These are phyloP conservation scores for Microplitis mediator DNA, from an alignment of 1,140 invertebrate genomes.

Conservation along the genomic window DNA sequence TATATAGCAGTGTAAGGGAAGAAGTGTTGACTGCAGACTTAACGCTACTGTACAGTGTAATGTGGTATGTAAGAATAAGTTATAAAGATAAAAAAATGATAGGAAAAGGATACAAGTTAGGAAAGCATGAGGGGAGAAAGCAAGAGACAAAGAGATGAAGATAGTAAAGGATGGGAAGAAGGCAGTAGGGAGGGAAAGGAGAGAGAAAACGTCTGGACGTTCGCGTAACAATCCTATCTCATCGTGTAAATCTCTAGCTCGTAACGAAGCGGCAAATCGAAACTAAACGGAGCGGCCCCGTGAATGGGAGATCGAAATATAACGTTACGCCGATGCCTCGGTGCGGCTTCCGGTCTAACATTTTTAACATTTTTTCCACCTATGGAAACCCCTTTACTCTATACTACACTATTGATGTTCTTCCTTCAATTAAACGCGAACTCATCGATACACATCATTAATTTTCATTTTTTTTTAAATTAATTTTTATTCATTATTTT, in stretches of 20 bases:
- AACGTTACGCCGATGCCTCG: constrained; percentile 32
- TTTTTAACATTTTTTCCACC: constrained; percentile 11
- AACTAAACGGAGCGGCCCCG: constrained; percentile 33
- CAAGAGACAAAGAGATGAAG: constrained; percentile 15
- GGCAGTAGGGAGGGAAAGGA: neutral
- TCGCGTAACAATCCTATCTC: constrained; percentile 35
- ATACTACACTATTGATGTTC: neutral
- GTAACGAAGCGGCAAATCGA: constrained; percentile 37
- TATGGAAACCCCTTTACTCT: neutral
- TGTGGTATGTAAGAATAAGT: neutral
- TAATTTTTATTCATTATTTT: neutral
- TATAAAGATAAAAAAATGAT: constrained; percentile 14
- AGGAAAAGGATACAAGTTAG: neutral
- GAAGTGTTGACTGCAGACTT: neutral
- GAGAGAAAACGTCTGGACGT: constrained; percentile 37
- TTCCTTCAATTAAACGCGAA: neutral
- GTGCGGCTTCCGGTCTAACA: constrained; percentile 23
- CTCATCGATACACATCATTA: neutral
- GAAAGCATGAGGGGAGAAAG: neutral
- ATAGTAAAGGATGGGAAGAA: constrained; percentile 9
- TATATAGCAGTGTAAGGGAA: constrained; percentile 44
- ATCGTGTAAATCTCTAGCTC: constrained; percentile 30
- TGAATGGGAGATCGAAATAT: constrained; percentile 32
- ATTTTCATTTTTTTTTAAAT: neutral
- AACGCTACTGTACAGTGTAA: neutral